Evolutionary conservation across 2,888 invertebrate genomes (phyloP).

Genomic region (Dryobotodes eremita): DNA sequence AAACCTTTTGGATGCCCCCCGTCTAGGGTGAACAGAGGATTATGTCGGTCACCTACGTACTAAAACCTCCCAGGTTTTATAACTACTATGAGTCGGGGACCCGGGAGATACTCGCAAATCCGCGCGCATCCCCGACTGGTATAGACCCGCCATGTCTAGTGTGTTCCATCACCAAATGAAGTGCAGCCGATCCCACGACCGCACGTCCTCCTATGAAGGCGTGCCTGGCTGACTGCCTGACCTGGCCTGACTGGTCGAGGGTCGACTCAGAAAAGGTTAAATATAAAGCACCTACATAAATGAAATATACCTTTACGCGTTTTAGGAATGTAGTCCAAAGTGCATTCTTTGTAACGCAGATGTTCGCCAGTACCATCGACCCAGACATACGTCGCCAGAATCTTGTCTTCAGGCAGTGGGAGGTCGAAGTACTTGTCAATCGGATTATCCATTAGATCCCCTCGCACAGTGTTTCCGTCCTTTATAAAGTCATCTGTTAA

Average conservation of each 20-base stretch:
- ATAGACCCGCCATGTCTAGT: neutral
- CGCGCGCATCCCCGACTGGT: neutral
- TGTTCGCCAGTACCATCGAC: constrained; percentile 98
- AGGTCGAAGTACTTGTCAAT: constrained; percentile 94
- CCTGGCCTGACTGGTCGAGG: no score
- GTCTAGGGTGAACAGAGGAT: neutral
- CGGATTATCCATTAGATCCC: constrained; percentile 89
- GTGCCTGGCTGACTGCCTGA: no score
- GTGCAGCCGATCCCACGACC: neutral
- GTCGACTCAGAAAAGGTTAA: neutral
- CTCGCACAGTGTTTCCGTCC: neutral
- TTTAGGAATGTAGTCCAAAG: constrained; percentile 95
- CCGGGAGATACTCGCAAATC: neutral
- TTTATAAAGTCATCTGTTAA: constrained; percentile 18
- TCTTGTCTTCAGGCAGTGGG: constrained; percentile 94
- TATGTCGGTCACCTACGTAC: neutral
- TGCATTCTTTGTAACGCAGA: constrained; percentile 96
- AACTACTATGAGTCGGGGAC: neutral
- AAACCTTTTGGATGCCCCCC: no score
- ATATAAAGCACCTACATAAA: neutral
- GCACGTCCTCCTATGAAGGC: neutral
- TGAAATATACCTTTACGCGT: constrained; percentile 91
- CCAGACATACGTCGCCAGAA: constrained; percentile 98
- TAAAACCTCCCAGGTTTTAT: neutral
- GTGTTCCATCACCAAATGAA: neutral